Evolutionary conservation across 1,140 invertebrate genomes (phyloP), one percentile per base, ranked within the genome.

Genomic region (Vanessa tameamea): DNA sequence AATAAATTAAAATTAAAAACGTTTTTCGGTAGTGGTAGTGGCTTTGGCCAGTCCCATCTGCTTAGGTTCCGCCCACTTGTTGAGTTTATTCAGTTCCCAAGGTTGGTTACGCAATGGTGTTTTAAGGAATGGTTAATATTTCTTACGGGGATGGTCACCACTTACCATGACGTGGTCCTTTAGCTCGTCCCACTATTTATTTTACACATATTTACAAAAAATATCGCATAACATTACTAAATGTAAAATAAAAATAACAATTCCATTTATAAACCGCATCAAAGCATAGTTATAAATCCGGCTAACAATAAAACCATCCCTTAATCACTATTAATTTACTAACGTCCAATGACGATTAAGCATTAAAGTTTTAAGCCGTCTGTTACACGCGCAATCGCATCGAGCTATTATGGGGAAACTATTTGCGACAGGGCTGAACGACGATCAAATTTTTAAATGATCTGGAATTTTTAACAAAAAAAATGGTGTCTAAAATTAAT

Each of bases 321-420:
- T 69, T 69, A 59, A 69, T 69, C n/a, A 47, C 55, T 59, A 37
- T 31, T 61, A 57, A 47, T 57, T 69, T 59, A 69, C 53, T 55
- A 69, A 53, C 43, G 66, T 57, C 16, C 16, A 59, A 69, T 57
- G 57, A 20, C 50, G 37, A 50, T 37, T 13, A 26, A 57, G 66
- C 57, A 59, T 69, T 69, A 57, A 68, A 69, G 53, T 11, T 57
- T 67, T 67, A 67, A 55, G 48, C 65, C 7, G 26, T 23, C 53
- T 47, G 37, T 57, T 59, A 69, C 16, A 26, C 50, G 37, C 14
- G 15, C 53, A 69, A 23, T 43, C 8, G 53, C 37, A 67, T 67
- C 16, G 16, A 14, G 12, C 53, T 61, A 59, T 59, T 26, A 26
- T 59, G 57, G 15, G 26, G 57, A 31, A 9, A 7, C 15, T 20